phyloP scores from a whole-genome alignment of 2,888 invertebrate genomes.

The Synergus itoensis region DNA sequence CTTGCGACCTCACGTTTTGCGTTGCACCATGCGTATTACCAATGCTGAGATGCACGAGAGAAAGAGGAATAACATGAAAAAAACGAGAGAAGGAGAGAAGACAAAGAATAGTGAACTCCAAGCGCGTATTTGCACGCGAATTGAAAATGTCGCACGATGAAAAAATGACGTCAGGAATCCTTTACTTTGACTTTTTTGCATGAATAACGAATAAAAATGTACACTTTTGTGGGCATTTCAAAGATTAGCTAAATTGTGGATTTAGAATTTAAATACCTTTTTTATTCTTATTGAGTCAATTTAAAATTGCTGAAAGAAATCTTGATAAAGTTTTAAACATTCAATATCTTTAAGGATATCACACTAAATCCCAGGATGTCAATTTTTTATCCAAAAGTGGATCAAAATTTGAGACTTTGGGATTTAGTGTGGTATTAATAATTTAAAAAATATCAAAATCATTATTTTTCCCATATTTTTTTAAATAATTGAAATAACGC shows the following conservation, averaged over 20 bases:
- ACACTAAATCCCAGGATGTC: no score
- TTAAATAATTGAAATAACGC: background rate
- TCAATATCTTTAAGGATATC: no score
- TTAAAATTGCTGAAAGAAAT: no score
- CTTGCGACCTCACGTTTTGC: constrained; percentile 56
- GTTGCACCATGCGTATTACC: constrained; percentile 48
- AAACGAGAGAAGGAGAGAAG: constrained; percentile 46
- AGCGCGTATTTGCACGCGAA: constrained; percentile 47
- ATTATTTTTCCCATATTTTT: background rate
- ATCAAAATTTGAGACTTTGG: no score
- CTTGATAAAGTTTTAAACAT: no score
- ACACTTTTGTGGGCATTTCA: background rate
- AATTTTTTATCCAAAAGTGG: no score
- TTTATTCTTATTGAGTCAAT: no score
- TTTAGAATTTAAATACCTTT: no score
- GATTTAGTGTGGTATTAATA: no score
- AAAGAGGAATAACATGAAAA: constrained; percentile 44
- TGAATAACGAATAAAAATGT: constrained; percentile 2
- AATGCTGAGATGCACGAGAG: constrained; percentile 47
- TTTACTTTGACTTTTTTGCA: constrained; percentile 43
- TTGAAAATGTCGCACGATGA: constrained; percentile 67
- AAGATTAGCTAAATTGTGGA: background rate
- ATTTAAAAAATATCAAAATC: no score
- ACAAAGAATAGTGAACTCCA: constrained; percentile 29
- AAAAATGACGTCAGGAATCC: constrained; percentile 62